Evolutionary conservation across 2,797 vertebrate species (phyloP), one percentile per base, ranked within the genome.

Genomic region (Danio kyathit): DNA sequence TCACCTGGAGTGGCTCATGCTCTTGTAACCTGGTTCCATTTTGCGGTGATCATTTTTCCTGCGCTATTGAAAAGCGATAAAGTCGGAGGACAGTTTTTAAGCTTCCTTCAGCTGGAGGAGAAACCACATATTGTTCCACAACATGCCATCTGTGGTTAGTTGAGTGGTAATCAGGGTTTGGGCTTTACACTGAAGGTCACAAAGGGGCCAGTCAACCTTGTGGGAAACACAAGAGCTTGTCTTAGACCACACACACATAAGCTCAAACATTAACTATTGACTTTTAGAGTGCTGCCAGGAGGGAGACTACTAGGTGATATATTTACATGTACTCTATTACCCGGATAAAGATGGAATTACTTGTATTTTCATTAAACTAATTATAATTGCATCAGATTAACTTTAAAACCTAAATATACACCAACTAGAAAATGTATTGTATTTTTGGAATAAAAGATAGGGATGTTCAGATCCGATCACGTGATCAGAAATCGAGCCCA

Each of bases 261-360:
- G 29, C 29, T 90, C 91, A 89, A 88, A 88, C 87, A 88, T 85
- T 90, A 87, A 85, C 86, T 92, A 92, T 94, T 92, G 93, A 94
- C 90, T 87, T 81, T 86, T 88, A 87, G 88, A 89, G 85, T 86
- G 80, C 80, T 87, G 87, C 84, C 80, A 83, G 85, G 87, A 89
- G 86, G 16, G 86, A 82, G 75, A 80, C 83, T 70, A 29, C 29
- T 29, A 29, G 80, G 69, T n/a, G 40, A 79, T 73, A 7, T 21
- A 74, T 69, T 79, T 74, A 75, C 66, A 82, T 19, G 57, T 56
- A 61, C 44, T 70, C 44, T 70, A 43, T 65, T 82, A 81, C 84
- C 71, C 64, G 63, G 80, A 76, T 74, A 29, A 29, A 29, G 29
- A 29, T 3, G 29, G 29, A 29, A 29, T 29, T 7, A 1, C 16